Evolutionary conservation across 2,797 vertebrate species (phyloP).

Genomic region (Enteromius viviparus): DNA sequence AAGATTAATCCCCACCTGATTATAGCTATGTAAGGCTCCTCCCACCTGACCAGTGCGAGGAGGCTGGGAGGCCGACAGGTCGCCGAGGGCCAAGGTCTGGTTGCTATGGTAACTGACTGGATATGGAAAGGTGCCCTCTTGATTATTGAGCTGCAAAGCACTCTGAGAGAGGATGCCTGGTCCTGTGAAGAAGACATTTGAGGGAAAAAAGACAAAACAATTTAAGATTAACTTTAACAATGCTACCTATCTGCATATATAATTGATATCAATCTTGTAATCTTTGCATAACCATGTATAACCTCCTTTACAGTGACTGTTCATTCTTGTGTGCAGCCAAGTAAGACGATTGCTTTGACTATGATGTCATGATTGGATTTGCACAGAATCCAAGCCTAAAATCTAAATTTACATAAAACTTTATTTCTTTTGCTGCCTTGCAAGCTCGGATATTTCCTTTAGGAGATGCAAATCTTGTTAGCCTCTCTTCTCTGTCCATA

Average conservation of each 20-base stretch:
- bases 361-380: neutral
- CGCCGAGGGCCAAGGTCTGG: constrained; percentile 92
- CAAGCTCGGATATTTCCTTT: constrained; percentile 11
- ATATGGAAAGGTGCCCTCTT: constrained; percentile 92
- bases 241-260: neutral
- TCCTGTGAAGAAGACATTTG: constrained; percentile 79
- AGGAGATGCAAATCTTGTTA: constrained; percentile 16
- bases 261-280: neutral
- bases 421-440: neutral
- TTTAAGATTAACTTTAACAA: neutral
- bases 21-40: constrained; percentile 91
- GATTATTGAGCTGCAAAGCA: constrained; percentile 94
- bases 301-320: neutral
- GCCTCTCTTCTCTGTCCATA: constrained; percentile 10
- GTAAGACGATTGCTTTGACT: neutral
- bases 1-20: constrained; percentile 82
- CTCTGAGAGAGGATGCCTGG: constrained; percentile 97
- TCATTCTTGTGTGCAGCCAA: neutral
- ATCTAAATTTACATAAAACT: constrained; percentile 8
- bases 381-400: neutral
- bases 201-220: constrained; percentile 51
- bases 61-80: constrained; percentile 80
- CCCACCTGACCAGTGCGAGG: constrained; percentile 84
- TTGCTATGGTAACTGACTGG: constrained; percentile 97
- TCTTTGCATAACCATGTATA: constrained; percentile 4